Evolutionary conservation across 2,797 vertebrate genomes (phyloP).

Genomic region (Spatula clypeata): DNA sequence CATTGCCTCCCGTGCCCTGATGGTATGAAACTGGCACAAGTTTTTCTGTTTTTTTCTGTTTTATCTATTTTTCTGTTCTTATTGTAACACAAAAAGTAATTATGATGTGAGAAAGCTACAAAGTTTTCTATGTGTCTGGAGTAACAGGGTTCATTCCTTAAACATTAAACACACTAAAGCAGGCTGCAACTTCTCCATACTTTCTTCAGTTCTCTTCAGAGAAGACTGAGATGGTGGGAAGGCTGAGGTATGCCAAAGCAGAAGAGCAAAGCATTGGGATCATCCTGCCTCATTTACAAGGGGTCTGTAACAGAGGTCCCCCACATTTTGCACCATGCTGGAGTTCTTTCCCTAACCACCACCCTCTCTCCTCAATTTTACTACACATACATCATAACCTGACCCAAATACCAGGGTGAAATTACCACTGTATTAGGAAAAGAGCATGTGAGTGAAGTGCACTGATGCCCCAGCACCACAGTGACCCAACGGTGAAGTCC

Average conservation of each 20-base stretch:
- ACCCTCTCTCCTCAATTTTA: not conserved
- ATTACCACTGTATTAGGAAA: not conserved
- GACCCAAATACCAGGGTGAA: not conserved
- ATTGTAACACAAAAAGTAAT: not conserved
- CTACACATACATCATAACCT: not conserved
- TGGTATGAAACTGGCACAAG: not conserved
- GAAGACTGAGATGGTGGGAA: not conserved
- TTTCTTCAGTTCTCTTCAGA: not conserved
- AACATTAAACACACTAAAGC: not conserved
- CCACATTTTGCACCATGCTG: rapidly evolving
- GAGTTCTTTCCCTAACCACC: not conserved
- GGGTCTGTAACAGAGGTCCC: not conserved
- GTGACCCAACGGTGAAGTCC: not conserved
- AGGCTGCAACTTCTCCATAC: not conserved
- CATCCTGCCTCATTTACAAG: not conserved
- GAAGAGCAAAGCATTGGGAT: not conserved
- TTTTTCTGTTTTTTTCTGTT: not conserved
- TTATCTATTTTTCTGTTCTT: not conserved
- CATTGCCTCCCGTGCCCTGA: not conserved
- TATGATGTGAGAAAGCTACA: rapidly evolving
- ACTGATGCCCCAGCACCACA: rapidly evolving
- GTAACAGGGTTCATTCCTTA: not conserved
- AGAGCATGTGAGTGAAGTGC: rapidly evolving
- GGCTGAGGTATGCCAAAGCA: not conserved
- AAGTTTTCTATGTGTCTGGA: not conserved